Percentiles rank a stretch among this genome's conserved stretches.
These are phyloP conservation scores for Cephus pulcher DNA, from an alignment of 2,888 invertebrate genomes.

Conservation along the genomic window DNA sequence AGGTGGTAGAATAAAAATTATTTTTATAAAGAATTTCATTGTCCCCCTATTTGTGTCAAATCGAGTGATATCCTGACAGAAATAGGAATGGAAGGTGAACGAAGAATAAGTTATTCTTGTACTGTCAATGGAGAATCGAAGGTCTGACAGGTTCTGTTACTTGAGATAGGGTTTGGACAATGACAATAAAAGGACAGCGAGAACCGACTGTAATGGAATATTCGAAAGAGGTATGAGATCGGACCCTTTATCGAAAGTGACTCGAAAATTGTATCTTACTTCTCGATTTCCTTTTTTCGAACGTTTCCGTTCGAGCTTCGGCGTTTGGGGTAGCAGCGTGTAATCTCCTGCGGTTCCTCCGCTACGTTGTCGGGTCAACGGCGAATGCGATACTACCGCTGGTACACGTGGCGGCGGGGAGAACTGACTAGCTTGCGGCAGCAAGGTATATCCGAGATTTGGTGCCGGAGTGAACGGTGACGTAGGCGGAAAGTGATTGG, in stretches of 20 bases:
- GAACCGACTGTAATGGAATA: not conserved
- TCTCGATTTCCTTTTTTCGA: conserved; percentile 58
- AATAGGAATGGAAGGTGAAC: too few relatives aligned
- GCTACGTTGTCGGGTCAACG: conserved; percentile 56
- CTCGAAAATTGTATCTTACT: conserved; percentile 37
- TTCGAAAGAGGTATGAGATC: not conserved
- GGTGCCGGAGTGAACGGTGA: conserved; percentile 72
- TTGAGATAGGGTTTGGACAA: too few relatives aligned
- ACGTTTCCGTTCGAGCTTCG: conserved; percentile 59
- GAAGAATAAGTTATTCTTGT: too few relatives aligned
- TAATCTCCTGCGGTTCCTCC: conserved; percentile 59
- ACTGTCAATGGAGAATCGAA: too few relatives aligned
- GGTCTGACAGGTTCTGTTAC: too few relatives aligned
- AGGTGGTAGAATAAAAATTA: too few relatives aligned
- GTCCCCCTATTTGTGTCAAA: too few relatives aligned
- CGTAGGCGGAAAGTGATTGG: conserved; percentile 77
- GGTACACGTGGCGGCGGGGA: conserved; percentile 54
- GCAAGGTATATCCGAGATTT: conserved; percentile 55
- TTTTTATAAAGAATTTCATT: too few relatives aligned
- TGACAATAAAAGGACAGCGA: too few relatives aligned
- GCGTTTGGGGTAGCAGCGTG: conserved; percentile 60
- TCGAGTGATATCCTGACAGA: too few relatives aligned
- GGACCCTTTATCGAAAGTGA: too few relatives aligned
- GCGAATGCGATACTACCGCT: conserved; percentile 48
- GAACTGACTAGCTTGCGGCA: conserved; percentile 57